These are phyloP conservation scores for Myripristis jacobus DNA, from an alignment of 2,797 vertebrate genomes.

Conservation along the genomic window DNA sequence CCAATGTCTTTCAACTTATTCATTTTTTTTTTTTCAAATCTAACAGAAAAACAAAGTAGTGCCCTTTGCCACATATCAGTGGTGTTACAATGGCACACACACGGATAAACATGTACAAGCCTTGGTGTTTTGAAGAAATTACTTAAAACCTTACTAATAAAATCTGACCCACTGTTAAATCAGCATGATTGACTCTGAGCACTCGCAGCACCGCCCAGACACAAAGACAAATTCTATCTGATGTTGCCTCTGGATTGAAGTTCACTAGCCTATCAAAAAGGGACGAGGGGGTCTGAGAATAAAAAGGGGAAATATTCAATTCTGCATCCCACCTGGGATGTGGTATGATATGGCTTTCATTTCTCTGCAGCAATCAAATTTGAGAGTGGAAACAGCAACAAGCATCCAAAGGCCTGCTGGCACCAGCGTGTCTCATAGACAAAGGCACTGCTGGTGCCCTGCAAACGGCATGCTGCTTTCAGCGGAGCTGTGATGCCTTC, in stretches of 20 bases:
- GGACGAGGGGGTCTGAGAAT: slow-evolving; percentile 47
- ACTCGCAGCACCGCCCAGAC: slow-evolving; percentile 39
- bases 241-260: slow-evolving; percentile 47
- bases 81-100: slow-evolving; percentile 10
- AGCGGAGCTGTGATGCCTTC: slow-evolving; percentile 47
- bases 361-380: slow-evolving; percentile 77
- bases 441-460: slow-evolving; percentile 59
- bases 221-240: slow-evolving; percentile 46
- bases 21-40: slow-evolving; percentile 10
- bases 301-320: slow-evolving; percentile 55
- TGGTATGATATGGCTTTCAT: slow-evolving; percentile 71
- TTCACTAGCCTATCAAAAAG: slow-evolving; percentile 33
- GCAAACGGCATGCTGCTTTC: slow-evolving; percentile 53
- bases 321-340: slow-evolving; percentile 73
- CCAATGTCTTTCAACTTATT: slow-evolving; percentile 8
- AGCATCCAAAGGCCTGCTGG: slow-evolving; percentile 74
- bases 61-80: slow-evolving; percentile 10
- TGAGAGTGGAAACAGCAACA: slow-evolving; percentile 65
- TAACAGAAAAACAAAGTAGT: slow-evolving; percentile 14
- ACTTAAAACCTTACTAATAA: slow-evolving; percentile 15
- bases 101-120: background rate
- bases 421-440: slow-evolving; percentile 68
- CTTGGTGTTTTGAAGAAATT: slow-evolving; percentile 35
- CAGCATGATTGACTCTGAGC: slow-evolving; percentile 40
- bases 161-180: slow-evolving; percentile 52